phyloP scores from a whole-genome alignment of 2,113 vertebrate species.

The Chascanopsetta lugubris region DNA sequence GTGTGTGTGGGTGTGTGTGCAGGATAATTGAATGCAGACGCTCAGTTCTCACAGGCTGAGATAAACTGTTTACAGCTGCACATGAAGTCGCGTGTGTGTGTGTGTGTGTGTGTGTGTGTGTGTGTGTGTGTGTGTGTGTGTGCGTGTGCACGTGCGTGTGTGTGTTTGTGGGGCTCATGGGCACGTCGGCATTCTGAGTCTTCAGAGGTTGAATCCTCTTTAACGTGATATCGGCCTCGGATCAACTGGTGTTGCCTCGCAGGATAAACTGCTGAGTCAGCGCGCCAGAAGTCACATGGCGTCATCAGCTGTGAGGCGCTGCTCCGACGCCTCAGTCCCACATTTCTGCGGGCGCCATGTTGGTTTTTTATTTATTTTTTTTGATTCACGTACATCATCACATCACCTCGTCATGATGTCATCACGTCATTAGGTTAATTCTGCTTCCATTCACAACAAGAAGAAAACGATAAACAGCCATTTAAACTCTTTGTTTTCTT shows the following conservation, averaged over 20 bases:
- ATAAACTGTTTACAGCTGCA: neutral
- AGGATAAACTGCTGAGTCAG: no score
- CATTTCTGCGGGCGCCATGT: no score
- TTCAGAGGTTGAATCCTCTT: neutral
- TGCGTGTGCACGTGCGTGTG: neutral
- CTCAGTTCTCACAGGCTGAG: neutral
- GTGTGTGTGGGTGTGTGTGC: neutral
- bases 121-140: neutral
- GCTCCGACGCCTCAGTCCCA: no score
- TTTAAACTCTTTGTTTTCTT: neutral
- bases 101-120: neutral
- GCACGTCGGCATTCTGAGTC: conserved; percentile 19
- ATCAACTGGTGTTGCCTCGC: neutral
- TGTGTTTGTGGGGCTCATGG: conserved; percentile 12
- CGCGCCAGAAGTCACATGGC: no score
- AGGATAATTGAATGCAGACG: conserved; percentile 16
- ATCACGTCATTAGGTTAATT: no score
- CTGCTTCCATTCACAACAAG: no score
- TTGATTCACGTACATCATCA: neutral
- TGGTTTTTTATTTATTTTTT: no score
- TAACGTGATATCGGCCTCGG: neutral
- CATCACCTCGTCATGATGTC: no score
- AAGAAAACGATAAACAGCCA: no score
- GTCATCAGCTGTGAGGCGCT: no score
- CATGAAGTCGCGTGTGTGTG: neutral